These are phyloP conservation scores for Drosophila dives DNA, from an alignment of 2,888 invertebrate genomes.

Conservation along the genomic window DNA sequence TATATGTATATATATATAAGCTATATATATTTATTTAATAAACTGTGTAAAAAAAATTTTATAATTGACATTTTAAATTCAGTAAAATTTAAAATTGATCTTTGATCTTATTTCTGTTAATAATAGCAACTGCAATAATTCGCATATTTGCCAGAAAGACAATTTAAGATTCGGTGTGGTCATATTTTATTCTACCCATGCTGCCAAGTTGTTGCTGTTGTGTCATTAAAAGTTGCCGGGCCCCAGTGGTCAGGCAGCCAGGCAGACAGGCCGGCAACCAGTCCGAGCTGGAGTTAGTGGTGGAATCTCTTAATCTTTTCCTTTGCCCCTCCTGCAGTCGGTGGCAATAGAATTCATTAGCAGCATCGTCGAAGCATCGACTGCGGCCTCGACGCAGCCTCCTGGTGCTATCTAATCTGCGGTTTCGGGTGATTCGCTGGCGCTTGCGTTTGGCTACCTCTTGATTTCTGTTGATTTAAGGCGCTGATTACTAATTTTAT, in stretches of 20 bases:
- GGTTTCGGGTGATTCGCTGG: constrained; percentile 48
- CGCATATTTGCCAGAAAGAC: constrained; percentile 27
- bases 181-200: neutral
- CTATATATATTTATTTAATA: neutral
- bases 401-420: constrained; percentile 77
- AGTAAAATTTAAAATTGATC: neutral
- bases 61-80: neutral
- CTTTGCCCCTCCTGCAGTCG: constrained; percentile 32
- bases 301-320: neutral
- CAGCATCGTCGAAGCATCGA: constrained; percentile 40
- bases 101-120: neutral
- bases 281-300: constrained; percentile 10
- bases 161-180: constrained; percentile 9
- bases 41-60: neutral
- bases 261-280: constrained; percentile 67
- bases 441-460: constrained; percentile 61
- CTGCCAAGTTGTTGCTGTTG: constrained; percentile 39
- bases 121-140: neutral
- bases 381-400: constrained; percentile 3
- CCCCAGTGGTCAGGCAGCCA: constrained; percentile 46
- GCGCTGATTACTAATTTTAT: constrained; percentile 80
- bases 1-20: neutral
- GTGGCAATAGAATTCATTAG: constrained; percentile 80
- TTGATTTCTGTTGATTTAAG: constrained; percentile 74
- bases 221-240: constrained; percentile 67